Percentiles rank a stretch among this genome's conserved stretches.
Evolutionary conservation across 2,797 vertebrate species (phyloP).

Genomic region (Salmo trutta): DNA sequence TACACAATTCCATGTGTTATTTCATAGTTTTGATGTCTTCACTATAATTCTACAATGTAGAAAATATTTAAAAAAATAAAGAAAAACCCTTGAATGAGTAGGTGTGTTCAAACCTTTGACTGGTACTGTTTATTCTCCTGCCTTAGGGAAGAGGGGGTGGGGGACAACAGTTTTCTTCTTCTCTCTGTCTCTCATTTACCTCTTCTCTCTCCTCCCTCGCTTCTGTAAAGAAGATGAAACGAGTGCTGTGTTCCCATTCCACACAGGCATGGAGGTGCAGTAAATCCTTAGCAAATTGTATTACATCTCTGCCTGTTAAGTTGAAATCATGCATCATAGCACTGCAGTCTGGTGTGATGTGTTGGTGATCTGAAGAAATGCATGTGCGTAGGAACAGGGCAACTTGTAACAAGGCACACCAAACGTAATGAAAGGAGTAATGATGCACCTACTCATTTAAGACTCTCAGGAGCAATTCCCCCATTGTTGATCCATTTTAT

Average conservation of each 20-base stretch:
- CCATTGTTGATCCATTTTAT: no score
- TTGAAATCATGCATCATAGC: constrained; percentile 58
- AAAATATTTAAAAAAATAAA: no score
- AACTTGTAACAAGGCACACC: neutral
- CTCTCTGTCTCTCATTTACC: constrained; percentile 3
- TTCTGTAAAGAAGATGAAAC: neutral
- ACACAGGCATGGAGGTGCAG: constrained; percentile 3
- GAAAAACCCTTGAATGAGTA: no score
- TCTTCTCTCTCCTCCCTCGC: neutral
- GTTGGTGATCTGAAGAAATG: constrained; percentile 6
- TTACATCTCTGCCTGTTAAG: constrained; percentile 43
- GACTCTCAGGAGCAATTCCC: no score
- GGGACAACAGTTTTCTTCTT: neutral
- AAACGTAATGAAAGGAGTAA: neutral
- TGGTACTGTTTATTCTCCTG: neutral
- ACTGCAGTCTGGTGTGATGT: constrained; percentile 13
- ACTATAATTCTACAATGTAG: no score
- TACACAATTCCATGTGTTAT: no score
- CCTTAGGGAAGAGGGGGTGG: constrained; percentile 6
- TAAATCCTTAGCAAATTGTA: constrained; percentile 31
- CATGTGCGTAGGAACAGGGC: constrained; percentile 11
- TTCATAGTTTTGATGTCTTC: no score
- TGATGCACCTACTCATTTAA: no score
- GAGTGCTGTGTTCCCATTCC: constrained; percentile 10
- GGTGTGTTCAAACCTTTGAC: no score